These are phyloP conservation scores for Hystrix brachyura DNA, from an alignment of 2,113 vertebrate species.

Conservation along the genomic window DNA sequence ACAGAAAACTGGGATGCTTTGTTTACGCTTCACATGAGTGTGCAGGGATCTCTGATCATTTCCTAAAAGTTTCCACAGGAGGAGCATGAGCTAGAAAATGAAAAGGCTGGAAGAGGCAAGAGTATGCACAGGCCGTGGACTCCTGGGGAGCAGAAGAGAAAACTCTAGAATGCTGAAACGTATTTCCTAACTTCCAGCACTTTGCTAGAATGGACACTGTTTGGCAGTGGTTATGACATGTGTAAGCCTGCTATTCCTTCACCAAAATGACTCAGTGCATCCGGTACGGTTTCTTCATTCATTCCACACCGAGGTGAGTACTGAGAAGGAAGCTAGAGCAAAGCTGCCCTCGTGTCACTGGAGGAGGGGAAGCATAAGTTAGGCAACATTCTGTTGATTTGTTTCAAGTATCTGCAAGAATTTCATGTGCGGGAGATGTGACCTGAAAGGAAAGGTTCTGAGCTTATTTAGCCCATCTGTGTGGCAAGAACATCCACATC, in stretches of 20 bases:
- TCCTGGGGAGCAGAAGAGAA: neutral
- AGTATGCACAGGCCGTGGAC: too few species aligned
- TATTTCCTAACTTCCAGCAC: too few species aligned
- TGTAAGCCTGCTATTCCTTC: neutral
- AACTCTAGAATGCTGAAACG: neutral
- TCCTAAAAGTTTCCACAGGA: neutral
- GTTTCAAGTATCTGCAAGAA: neutral
- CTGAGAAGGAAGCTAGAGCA: neutral
- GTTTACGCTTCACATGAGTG: neutral
- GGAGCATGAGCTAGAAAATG: neutral
- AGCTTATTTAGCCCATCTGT: neutral
- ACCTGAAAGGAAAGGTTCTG: neutral
- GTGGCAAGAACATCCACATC: rapidly evolving
- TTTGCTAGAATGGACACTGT: neutral
- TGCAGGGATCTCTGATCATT: neutral
- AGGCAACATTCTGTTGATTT: neutral
- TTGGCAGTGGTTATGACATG: neutral
- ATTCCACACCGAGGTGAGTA: neutral
- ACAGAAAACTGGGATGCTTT: neutral
- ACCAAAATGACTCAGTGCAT: neutral
- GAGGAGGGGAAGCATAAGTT: neutral
- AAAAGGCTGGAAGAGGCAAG: neutral
- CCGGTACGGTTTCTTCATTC: neutral
- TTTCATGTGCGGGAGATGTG: neutral
- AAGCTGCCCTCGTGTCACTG: neutral